phyloP scores from a whole-genome alignment of 2,113 vertebrate genomes.

The Oophaga pumilio region DNA sequence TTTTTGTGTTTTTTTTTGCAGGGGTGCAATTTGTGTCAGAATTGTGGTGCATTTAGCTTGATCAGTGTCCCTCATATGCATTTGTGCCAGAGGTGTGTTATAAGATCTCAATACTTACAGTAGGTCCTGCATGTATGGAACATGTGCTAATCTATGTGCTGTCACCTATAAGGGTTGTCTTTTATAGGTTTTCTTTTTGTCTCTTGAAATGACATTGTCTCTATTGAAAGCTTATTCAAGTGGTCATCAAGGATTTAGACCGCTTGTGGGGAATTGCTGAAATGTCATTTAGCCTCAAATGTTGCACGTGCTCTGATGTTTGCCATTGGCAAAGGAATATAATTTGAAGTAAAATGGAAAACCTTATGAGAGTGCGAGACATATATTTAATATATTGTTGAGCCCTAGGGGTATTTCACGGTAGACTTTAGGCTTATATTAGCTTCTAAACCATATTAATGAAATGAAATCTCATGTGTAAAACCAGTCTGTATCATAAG shows the following conservation, averaged over 20 bases:
- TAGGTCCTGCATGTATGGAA: no score
- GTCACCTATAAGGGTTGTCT: no score
- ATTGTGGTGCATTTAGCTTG: no score
- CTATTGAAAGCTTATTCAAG: neutral
- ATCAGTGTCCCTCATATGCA: no score
- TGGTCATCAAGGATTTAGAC: neutral
- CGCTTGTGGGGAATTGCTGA: neutral
- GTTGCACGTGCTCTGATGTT: neutral
- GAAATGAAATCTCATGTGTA: neutral
- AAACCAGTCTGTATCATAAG: neutral
- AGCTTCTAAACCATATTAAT: conserved; percentile 4
- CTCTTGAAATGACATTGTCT: neutral
- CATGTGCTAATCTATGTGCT: no score
- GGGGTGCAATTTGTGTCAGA: no score
- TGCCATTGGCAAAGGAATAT: neutral
- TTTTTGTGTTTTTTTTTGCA: no score
- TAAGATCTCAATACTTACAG: no score
- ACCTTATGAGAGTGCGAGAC: neutral
- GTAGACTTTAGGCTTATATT: neutral
- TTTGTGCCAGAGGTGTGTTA: no score
- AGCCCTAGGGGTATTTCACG: neutral
- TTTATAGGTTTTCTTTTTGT: no score
- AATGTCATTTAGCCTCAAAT: neutral
- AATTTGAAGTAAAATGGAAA: neutral
- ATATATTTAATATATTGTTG: neutral